Evolutionary conservation across 1,140 invertebrate species (phyloP).

Genomic region (Pachyrhynchus sulphureomaculatus): DNA sequence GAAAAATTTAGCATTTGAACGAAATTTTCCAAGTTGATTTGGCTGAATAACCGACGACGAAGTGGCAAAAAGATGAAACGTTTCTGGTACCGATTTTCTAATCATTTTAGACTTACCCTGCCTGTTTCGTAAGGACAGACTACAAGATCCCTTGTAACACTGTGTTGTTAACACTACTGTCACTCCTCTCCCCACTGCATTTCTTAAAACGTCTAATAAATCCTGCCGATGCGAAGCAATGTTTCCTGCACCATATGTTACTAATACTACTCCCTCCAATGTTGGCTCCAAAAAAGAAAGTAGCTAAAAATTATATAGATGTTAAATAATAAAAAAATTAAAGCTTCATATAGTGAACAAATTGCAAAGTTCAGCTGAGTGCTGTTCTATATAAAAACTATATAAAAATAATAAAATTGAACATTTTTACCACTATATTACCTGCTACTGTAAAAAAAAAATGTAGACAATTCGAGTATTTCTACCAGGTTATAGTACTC

Average conservation of each 20-base stretch:
- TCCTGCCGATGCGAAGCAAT: slow-evolving; percentile 82
- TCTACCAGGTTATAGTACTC: no score
- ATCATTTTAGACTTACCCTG: slow-evolving; percentile 60
- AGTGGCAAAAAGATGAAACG: no score
- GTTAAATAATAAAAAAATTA: neutral
- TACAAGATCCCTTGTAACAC: slow-evolving; percentile 78
- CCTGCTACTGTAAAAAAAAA: no score
- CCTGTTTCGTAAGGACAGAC: slow-evolving; percentile 81
- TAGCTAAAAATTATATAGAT: slow-evolving; percentile 52
- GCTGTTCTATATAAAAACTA: no score
- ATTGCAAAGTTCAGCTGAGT: no score
- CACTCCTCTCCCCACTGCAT: slow-evolving; percentile 76
- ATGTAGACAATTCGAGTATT: no score
- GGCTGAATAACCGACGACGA: no score
- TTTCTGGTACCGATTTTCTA: no score
- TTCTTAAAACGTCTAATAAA: slow-evolving; percentile 71
- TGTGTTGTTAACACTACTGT: slow-evolving; percentile 94
- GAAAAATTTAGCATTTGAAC: no score
- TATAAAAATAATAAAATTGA: no score
- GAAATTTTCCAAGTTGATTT: no score
- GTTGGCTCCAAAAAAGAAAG: slow-evolving; percentile 80
- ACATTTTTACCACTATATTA: no score
- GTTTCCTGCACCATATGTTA: slow-evolving; percentile 93
- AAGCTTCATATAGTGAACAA: neutral
- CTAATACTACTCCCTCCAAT: slow-evolving; percentile 78